These are phyloP conservation scores for Hiodon alosoides DNA, from an alignment of 2,113 vertebrate genomes.

Conservation along the genomic window DNA sequence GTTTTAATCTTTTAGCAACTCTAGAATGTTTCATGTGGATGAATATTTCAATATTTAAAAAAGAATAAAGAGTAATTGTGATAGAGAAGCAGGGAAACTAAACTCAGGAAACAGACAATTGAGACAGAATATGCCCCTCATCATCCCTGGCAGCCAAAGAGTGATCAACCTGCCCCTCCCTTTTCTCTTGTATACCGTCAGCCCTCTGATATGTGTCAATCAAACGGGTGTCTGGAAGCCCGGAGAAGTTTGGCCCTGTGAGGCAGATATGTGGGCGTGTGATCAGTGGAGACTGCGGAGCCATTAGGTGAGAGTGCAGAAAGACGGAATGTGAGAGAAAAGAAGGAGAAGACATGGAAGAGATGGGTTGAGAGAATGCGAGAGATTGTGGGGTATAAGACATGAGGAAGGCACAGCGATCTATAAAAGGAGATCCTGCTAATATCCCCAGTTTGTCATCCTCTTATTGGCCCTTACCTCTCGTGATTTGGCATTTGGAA, in stretches of 20 bases:
- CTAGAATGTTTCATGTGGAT: constrained; percentile 18
- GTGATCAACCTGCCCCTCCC: background rate
- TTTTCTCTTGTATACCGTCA: background rate
- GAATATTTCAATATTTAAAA: constrained; percentile 15
- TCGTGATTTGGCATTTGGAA: too few relatives aligned
- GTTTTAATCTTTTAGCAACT: constrained; percentile 17
- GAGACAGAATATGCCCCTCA: background rate
- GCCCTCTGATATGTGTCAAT: background rate
- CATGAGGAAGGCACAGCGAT: background rate
- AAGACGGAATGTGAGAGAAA: background rate
- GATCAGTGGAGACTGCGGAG: background rate
- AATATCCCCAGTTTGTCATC: background rate
- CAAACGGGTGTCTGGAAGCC: background rate
- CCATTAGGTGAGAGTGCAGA: background rate
- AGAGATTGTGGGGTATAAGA: background rate
- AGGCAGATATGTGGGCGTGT: background rate
- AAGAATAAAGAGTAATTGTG: background rate
- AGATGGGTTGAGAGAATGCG: background rate
- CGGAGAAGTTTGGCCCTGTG: background rate
- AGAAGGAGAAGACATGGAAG: background rate
- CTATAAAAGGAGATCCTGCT: background rate
- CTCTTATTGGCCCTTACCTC: background rate
- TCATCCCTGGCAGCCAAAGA: background rate
- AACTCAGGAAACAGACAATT: background rate
- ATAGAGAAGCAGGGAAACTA: background rate